phyloP scores from a whole-genome alignment of 2,113 vertebrate genomes.

The Anhinga rufa region DNA sequence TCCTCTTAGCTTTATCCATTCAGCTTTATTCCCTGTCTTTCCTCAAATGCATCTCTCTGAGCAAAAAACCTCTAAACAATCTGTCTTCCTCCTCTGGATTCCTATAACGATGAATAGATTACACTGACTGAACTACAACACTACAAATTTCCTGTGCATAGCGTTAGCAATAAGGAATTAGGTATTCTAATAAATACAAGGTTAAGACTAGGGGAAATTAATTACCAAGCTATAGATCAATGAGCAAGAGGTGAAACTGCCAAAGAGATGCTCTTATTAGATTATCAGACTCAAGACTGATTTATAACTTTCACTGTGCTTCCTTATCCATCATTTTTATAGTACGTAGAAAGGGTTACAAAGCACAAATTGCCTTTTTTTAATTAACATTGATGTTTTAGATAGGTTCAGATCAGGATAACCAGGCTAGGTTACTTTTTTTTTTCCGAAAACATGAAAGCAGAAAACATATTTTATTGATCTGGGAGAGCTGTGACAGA shows the following conservation, averaged over 20 bases:
- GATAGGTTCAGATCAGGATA: conserved; percentile 13
- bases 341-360: conserved; percentile 60
- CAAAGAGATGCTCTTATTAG: conserved; percentile 68
- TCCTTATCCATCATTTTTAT: conserved; percentile 74
- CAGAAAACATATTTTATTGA: conserved; percentile 6
- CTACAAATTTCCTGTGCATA: conserved; percentile 66
- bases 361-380: conserved; percentile 67
- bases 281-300: conserved; percentile 66
- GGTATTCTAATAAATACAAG: conserved; percentile 69
- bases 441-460: not conserved
- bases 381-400: conserved; percentile 57
- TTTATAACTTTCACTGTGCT: conserved; percentile 65
- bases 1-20: not conserved
- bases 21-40: not conserved
- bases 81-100: not conserved
- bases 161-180: conserved; percentile 68
- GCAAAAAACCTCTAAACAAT: not conserved
- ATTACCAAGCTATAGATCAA: conserved; percentile 66
- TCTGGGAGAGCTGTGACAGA: not conserved
- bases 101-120: conserved; percentile 45
- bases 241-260: conserved; percentile 65
- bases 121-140: conserved; percentile 58
- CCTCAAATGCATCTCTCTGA: not conserved
- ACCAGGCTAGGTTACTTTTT: not conserved
- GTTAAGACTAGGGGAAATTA: conserved; percentile 71